Percentiles rank a stretch among this genome's conserved stretches.
Conservation (phyloP, 2,888 invertebrate species). For the Drosophila monieri region DNA sequence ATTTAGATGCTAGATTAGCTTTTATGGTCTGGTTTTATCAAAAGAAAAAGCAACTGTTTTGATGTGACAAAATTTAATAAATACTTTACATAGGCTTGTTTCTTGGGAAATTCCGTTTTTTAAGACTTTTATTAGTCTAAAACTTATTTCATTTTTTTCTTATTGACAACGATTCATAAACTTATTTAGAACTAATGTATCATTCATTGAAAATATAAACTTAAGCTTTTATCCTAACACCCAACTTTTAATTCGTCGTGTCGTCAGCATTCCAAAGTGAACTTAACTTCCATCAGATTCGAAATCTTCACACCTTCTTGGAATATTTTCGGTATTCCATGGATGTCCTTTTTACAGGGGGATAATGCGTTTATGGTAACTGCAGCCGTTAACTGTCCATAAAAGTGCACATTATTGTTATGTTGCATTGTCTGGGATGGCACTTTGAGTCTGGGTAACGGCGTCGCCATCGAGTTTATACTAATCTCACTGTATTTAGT, state of each 20-base stretch:
- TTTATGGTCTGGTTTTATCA: constrained; percentile 41
- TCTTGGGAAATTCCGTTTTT: no score
- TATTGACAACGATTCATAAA: no score
- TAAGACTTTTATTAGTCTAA: no score
- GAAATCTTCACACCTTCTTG: constrained; percentile 26
- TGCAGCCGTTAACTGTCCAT: constrained; percentile 78
- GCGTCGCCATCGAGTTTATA: constrained; percentile 47
- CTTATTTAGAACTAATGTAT: no score
- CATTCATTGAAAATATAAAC: no score
- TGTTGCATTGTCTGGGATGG: constrained; percentile 73
- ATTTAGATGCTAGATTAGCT: constrained; percentile 69
- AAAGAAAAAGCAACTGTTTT: background rate
- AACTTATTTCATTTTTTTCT: no score
- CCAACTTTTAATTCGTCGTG: no score
- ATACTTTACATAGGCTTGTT: no score
- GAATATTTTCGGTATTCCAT: constrained; percentile 59
- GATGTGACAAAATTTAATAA: background rate
- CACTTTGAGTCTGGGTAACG: constrained; percentile 60
- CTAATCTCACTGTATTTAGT: constrained; percentile 26
- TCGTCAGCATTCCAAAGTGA: no score
- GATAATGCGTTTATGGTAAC: constrained; percentile 77
- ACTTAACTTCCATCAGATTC: constrained; percentile 17
- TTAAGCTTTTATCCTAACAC: no score
- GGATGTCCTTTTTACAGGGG: constrained; percentile 49
- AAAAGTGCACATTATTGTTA: constrained; percentile 80